Base-by-base conservation (phyloP, 1,140 invertebrate species). In the Helicoverpa zea region DNA sequence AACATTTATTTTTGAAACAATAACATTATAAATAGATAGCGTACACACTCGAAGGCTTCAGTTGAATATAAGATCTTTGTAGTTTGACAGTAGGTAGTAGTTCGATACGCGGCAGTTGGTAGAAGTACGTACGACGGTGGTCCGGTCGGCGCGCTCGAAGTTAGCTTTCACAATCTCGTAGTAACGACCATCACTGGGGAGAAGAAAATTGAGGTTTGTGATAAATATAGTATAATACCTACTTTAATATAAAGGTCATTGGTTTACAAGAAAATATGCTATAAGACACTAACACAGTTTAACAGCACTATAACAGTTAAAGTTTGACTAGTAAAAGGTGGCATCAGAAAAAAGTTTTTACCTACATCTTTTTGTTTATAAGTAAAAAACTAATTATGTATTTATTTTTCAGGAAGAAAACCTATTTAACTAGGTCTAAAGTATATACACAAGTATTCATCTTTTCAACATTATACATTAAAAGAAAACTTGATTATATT, bases 81-180 rank as follows among this genome's bases (percentile, higher is more conserved):
- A 99, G 93, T 98, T 98, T 79, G 96, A 97, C 14, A 99, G 96
- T 18, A 99, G 95, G 90, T 99, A 98, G 89, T 99, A 98, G 83
- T 98, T 97, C 0, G 98, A 98, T 0, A 98, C 98, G 81, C 97
- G 95, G 93, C 98, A 99, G 92, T 98, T 99, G 51, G 98, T 99
- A 10, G 98, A 98, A 11, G 99, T 99, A 35, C 99, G 96, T 0
- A 99, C 99, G 13, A 99, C 99, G 0, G 99, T 99, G 63, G 97
- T 97, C 83, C 99, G 96, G 93, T 99, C 99, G 3, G 99, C 99
- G 87, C 99, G 96, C 93, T 99, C 99, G 91, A 99, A 99, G 94
- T 99, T 99, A 0, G 99, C 99, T 93, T 99, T 99, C 13, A 99
- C 99, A 83, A 99, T 98, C 95, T 99, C 99, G 90, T 99, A 99